These are phyloP conservation scores for Palaemon carinicauda DNA, from an alignment of 1,140 invertebrate genomes.

Conservation along the genomic window DNA sequence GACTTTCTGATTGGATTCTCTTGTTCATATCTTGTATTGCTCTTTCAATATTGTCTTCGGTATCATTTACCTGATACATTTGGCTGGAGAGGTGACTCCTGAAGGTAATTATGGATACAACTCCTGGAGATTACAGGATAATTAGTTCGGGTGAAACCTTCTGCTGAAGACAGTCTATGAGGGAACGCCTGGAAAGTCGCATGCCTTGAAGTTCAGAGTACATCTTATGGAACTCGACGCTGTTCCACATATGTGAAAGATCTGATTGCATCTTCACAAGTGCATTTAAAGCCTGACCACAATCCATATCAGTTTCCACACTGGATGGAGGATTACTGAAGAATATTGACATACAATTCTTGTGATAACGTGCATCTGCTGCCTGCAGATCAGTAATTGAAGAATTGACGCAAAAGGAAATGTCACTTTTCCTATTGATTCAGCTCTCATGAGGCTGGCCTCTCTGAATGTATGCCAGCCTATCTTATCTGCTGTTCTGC, in stretches of 20 bases:
- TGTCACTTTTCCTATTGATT: neutral
- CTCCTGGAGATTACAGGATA: neutral
- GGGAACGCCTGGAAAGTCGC: neutral
- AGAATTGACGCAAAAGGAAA: neutral
- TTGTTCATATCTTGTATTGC: too few species aligned
- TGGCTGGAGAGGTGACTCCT: too few species aligned
- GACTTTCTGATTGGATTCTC: too few species aligned
- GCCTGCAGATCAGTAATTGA: neutral
- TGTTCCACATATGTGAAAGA: constrained; percentile 1
- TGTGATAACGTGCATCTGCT: neutral
- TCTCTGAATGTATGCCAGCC: neutral
- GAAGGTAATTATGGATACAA: neutral
- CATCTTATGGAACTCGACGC: neutral
- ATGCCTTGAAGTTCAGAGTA: neutral
- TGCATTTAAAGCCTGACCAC: neutral
- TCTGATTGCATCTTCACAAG: neutral
- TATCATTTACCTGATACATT: too few species aligned
- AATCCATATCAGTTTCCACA: neutral
- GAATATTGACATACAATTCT: neutral
- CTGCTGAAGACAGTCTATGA: neutral
- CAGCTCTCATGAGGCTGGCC: neutral
- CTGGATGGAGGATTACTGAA: neutral
- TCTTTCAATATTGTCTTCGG: too few species aligned
- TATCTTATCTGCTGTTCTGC: neutral
- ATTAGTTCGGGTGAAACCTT: neutral